A percentile compares a stretch with the other conserved stretches of the same genome.
Conservation (phyloP, 2,797 vertebrate species). For the Botia kubotai region DNA sequence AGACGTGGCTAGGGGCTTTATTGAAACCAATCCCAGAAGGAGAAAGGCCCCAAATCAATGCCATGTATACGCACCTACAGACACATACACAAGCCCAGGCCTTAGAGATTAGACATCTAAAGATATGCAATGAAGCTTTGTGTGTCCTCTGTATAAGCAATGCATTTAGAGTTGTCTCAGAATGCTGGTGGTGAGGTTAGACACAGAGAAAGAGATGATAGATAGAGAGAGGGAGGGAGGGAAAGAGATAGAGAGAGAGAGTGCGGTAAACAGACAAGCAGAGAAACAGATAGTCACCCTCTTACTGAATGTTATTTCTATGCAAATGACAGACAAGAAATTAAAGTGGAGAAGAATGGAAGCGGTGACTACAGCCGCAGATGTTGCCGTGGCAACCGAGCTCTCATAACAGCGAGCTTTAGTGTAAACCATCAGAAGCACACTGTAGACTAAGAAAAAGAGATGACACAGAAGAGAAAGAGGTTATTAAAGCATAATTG, state of each 20-base stretch:
- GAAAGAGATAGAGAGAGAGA: slow-evolving; percentile 1
- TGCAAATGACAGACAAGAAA: slow-evolving; percentile 79
- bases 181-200: neutral
- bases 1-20: slow-evolving; percentile 67
- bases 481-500: slow-evolving; percentile 49
- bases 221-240: neutral
- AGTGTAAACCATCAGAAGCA: slow-evolving; percentile 61
- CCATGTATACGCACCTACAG: neutral
- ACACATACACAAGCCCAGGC: slow-evolving; percentile 32
- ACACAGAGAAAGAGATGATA: slow-evolving; percentile 13
- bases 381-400: slow-evolving; percentile 76
- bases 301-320: slow-evolving; percentile 82
- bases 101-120: slow-evolving; percentile 29
- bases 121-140: slow-evolving; percentile 8
- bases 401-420: slow-evolving; percentile 76
- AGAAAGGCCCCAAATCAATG: slow-evolving; percentile 43
- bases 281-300: slow-evolving; percentile 49
- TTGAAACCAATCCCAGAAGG: slow-evolving; percentile 68
- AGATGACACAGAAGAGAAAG: slow-evolving; percentile 59
- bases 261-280: slow-evolving; percentile 29
- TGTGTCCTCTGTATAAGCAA: slow-evolving; percentile 11
- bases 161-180: neutral
- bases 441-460: slow-evolving; percentile 21
- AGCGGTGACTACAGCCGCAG: slow-evolving; percentile 63
- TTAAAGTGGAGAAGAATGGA: slow-evolving; percentile 68